Evolutionary conservation across 37 sponge, comb jelly and placozoan species (phyloP).

Genomic region (Halisarca cf. caerulea): DNA sequence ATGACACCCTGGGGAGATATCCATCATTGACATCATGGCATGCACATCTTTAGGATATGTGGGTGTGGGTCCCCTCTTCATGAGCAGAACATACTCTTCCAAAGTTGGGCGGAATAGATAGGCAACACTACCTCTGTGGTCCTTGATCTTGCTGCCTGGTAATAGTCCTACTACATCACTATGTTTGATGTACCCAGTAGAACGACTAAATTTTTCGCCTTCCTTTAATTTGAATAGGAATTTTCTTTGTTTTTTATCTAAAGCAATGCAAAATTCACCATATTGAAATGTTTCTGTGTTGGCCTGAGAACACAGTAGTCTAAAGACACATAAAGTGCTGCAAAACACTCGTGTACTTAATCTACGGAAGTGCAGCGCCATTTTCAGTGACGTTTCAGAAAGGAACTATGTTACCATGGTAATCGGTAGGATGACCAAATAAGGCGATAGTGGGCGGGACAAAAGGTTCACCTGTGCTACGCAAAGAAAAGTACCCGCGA

Average conservation of each 20-base stretch:
- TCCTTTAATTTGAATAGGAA: constrained; percentile 27
- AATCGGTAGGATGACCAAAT: no score
- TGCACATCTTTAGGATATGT: constrained; percentile 61
- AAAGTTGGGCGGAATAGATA: constrained; percentile 52
- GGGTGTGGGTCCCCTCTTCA: constrained; percentile 56
- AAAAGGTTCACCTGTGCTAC: no score
- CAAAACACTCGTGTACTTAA: no score
- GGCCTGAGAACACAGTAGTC: not conserved
- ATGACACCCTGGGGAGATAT: constrained; percentile 42
- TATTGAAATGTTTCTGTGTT: not conserved
- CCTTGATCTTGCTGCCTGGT: not conserved
- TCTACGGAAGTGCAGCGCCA: no score
- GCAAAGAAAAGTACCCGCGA: no score
- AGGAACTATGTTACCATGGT: no score
- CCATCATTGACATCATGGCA: constrained; percentile 52
- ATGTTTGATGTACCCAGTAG: not conserved
- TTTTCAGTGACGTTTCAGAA: no score
- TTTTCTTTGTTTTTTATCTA: constrained; percentile 10
- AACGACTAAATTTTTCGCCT: not conserved
- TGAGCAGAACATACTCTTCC: constrained; percentile 59
- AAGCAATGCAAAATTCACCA: not conserved
- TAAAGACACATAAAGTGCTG: no score
- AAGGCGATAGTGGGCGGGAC: no score
- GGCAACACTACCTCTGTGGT: not conserved
- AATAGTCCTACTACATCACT: not conserved